These are phyloP conservation scores for Thumatha senex DNA, from an alignment of 2,888 invertebrate species.

Conservation along the genomic window DNA sequence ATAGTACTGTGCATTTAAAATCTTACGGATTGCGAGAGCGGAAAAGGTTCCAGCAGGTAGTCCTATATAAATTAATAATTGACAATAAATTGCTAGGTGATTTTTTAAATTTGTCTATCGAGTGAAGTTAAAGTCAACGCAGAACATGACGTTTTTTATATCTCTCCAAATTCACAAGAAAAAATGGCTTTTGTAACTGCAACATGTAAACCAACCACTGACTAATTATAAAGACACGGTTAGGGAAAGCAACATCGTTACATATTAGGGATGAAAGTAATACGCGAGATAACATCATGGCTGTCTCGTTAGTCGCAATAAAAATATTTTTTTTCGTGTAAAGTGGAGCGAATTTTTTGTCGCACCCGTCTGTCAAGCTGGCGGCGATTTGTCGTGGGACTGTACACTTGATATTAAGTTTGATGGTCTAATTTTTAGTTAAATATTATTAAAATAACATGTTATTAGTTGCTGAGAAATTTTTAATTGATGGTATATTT, in stretches of 20 bases:
- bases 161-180: too few species aligned
- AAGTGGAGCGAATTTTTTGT: slow-evolving; percentile 78
- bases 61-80: too few species aligned
- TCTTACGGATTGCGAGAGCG: too few species aligned
- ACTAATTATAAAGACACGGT: slow-evolving; percentile 71
- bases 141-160: too few species aligned
- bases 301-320: slow-evolving; percentile 75
- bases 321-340: slow-evolving; percentile 68
- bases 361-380: slow-evolving; percentile 57
- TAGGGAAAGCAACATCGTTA: slow-evolving; percentile 56
- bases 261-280: slow-evolving; percentile 80
- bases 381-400: slow-evolving; percentile 70
- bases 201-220: slow-evolving; percentile 55
- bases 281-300: slow-evolving; percentile 74
- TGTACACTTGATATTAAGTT: slow-evolving; percentile 36
- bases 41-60: too few species aligned
- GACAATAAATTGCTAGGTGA: too few species aligned
- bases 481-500: not conserved
- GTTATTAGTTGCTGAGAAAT: not conserved
- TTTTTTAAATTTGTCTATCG: too few species aligned
- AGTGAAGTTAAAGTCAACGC: too few species aligned
- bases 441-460: slow-evolving; percentile 4
- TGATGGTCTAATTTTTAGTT: slow-evolving; percentile 35
- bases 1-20: too few species aligned
- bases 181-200: not conserved